Percentiles rank a stretch among this genome's conserved stretches.
Conservation (phyloP, 1,140 invertebrate genomes). For the Eubasilissa regina region DNA sequence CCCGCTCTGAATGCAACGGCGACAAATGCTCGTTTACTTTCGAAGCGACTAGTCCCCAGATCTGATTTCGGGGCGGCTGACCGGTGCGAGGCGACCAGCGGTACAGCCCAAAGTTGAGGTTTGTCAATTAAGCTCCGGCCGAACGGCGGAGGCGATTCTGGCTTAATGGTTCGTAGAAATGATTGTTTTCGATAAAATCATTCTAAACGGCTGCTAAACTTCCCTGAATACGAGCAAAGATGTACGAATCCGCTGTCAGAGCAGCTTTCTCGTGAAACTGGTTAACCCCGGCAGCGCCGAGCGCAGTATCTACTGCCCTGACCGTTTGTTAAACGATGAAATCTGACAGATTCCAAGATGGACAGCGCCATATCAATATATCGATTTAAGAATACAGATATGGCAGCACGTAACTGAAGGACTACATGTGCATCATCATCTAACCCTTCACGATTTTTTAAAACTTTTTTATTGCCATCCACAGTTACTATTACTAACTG, state of each 20-base stretch:
- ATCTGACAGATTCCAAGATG: slow-evolving; percentile 4
- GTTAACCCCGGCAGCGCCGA: slow-evolving; percentile 5
- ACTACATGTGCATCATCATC: neutral
- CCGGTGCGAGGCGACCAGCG: neutral
- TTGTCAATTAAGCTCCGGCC: neutral
- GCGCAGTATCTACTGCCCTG: neutral
- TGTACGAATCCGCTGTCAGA: neutral
- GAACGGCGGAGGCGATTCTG: no score
- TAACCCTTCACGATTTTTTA: no score
- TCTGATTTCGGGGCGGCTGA: neutral
- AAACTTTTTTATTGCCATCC: neutral
- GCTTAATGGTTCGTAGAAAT: slow-evolving; percentile 9
- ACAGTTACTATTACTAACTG: no score
- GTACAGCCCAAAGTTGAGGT: neutral
- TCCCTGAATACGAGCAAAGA: no score
- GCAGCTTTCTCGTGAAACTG: neutral
- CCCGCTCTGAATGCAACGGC: neutral
- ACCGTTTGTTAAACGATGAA: neutral
- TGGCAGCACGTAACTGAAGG: neutral
- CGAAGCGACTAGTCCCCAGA: neutral
- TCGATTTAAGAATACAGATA: neutral
- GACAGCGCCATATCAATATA: slow-evolving; percentile 9
- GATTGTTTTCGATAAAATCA: slow-evolving; percentile 1
- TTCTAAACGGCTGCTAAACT: neutral
- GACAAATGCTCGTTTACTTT: neutral